Evolutionary conservation across 2,113 vertebrate species (phyloP).

Genomic region (Petroica traversi): DNA sequence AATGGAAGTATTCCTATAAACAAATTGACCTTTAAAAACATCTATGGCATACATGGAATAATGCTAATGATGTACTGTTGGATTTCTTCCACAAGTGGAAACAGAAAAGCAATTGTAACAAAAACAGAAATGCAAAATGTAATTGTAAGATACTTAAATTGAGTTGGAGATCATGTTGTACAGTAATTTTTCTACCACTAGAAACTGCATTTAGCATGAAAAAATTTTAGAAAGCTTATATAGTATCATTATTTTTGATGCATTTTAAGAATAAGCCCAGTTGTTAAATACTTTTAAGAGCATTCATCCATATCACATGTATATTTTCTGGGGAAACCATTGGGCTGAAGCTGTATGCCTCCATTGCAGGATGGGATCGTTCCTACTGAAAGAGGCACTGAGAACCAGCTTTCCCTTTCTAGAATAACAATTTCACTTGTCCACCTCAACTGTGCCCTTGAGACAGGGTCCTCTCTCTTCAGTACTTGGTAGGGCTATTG

Average conservation of each 20-base stretch:
- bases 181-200: not conserved
- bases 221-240: not conserved
- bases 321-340: not conserved
- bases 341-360: not conserved
- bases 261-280: not conserved
- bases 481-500: not conserved
- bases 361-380: not conserved
- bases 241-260: not conserved
- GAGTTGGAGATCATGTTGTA: not conserved
- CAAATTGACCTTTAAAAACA: constrained; percentile 48
- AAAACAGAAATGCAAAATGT: not conserved
- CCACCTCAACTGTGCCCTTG: not conserved
- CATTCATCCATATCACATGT: not conserved
- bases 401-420: not conserved
- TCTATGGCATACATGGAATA: constrained; percentile 15
- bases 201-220: not conserved
- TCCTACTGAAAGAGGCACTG: not conserved
- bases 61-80: not conserved
- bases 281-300: not conserved
- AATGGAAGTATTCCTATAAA: constrained; percentile 26
- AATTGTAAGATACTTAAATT: not conserved
- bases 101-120: constrained; percentile 4
- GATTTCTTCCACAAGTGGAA: constrained; percentile 35
- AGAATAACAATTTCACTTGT: not conserved
- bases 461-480: not conserved